Evolutionary conservation across 2,113 vertebrate genomes (phyloP).

Genomic region (Psephotus haematonotus): DNA sequence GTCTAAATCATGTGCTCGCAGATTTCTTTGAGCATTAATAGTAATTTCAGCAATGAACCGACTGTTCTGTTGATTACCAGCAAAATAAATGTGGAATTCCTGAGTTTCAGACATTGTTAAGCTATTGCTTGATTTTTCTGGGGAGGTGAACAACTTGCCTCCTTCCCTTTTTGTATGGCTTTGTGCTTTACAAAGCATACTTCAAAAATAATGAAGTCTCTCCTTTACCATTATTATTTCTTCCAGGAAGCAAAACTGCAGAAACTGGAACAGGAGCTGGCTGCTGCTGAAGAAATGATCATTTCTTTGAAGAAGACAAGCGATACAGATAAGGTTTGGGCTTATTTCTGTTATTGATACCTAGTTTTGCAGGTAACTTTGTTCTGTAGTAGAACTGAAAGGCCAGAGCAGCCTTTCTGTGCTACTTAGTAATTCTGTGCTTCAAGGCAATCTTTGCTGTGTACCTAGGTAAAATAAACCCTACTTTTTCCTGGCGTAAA

Average conservation of each 20-base stretch:
- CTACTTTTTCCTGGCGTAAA: not conserved
- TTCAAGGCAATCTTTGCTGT: not conserved
- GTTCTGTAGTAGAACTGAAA: not conserved
- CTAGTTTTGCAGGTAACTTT: not conserved
- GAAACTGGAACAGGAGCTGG: slow-evolving; percentile 76
- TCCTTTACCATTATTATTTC: not conserved
- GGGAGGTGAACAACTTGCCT: not conserved
- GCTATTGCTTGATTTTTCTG: not conserved
- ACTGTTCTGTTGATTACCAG: not conserved
- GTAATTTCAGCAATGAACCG: not conserved
- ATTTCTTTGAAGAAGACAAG: slow-evolving; percentile 82
- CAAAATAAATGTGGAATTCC: not conserved
- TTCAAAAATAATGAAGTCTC: not conserved
- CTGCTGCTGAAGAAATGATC: slow-evolving; percentile 71
- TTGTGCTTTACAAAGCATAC: not conserved
- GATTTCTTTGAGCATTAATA: not conserved
- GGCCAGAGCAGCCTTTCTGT: not conserved
- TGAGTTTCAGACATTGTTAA: not conserved
- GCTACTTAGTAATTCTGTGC: not conserved
- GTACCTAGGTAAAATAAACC: not conserved
- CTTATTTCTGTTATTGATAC: not conserved
- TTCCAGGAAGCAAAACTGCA: slow-evolving; percentile 74
- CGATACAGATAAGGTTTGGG: slow-evolving; percentile 84
- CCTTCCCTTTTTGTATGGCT: not conserved
- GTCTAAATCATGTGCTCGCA: not conserved